Percentiles rank a stretch among this genome's conserved stretches.
These are phyloP conservation scores for Sebastes vulpes DNA, from an alignment of 2,797 vertebrate genomes.

Conservation along the genomic window DNA sequence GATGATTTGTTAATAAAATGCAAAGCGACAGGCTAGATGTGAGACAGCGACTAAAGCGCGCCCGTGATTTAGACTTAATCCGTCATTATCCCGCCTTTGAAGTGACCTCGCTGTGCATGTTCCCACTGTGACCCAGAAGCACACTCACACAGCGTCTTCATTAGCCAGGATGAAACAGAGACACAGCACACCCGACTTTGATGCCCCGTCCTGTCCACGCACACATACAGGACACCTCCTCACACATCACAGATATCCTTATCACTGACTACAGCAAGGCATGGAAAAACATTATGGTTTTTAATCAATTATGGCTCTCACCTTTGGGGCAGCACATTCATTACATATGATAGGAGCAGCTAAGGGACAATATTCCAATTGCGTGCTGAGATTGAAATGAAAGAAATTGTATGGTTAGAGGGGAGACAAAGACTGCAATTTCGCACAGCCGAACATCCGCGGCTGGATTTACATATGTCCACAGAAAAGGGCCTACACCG, in stretches of 20 bases:
- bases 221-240: slow-evolving; percentile 15
- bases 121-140: slow-evolving; percentile 79
- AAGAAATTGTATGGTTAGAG: slow-evolving; percentile 79
- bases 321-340: slow-evolving; percentile 85
- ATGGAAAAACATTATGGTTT: slow-evolving; percentile 83
- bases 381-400: slow-evolving; percentile 81
- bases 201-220: slow-evolving; percentile 66
- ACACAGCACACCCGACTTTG: slow-evolving; percentile 65
- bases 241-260: slow-evolving; percentile 53
- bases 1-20: slow-evolving; percentile 81
- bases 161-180: slow-evolving; percentile 81
- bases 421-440: slow-evolving; percentile 75
- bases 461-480: slow-evolving; percentile 75
- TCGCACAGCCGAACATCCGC: slow-evolving; percentile 58
- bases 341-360: slow-evolving; percentile 82
- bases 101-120: slow-evolving; percentile 80
- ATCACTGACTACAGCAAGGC: slow-evolving; percentile 52
- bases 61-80: slow-evolving; percentile 82
- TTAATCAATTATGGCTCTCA: slow-evolving; percentile 85
- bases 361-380: slow-evolving; percentile 81
- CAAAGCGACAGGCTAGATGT: slow-evolving; percentile 71
- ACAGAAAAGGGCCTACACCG: slow-evolving; percentile 42
- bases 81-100: slow-evolving; percentile 85
- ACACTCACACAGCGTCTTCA: slow-evolving; percentile 80
- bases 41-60: slow-evolving; percentile 67